Evolutionary conservation across 2,888 invertebrate genomes (phyloP), one percentile per base, ranked within the genome.

Genomic region (Ophion obscuratus): DNA sequence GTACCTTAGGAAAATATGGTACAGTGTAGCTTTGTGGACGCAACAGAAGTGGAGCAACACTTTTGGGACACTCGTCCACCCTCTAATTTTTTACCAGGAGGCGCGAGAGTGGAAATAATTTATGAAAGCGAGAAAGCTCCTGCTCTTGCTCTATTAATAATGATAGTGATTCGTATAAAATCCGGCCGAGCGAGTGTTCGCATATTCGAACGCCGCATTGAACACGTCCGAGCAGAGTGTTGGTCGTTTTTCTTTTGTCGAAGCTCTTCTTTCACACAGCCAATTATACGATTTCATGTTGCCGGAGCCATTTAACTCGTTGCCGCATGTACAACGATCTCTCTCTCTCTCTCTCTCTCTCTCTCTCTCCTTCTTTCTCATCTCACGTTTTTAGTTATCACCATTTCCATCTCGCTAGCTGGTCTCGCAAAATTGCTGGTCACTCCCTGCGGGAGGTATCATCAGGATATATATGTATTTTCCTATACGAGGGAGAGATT

Each of bases 321-420:
- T 79, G 61, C 20, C 70, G 62, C 61, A 61, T 59, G 81, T 57
- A 62, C 75, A 82, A 75, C 75, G 59, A 67, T 17, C 44, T 9
- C 17, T 24, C 53, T 31, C 40, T 57, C 79, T 80, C 73, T 61
- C 76, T 64, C 47, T 61, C 27, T 44, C 36, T 59, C 36, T 57
- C 24, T 62, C 59, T 53, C 40, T 61, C 78, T 76, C 71, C 47
- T 80, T 67, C 20, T 64, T 20, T 61, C 67, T 66, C 57, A 66
- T 74, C 20, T 74, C 73, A 71, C 70, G 27, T 31, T n/a, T 24
- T 66, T 81, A 71, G 84, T 82, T 81, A 64, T 68, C 78, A 64
- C 57, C 40, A 74, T 81, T 81, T 80, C 73, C 85, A 79, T 88
- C 87, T 88, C 85, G 85, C 84, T 86, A 83, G 81, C 74, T 81